phyloP scores from a whole-genome alignment of 1,140 invertebrate genomes.

The Panagrolaimus sp. region DNA sequence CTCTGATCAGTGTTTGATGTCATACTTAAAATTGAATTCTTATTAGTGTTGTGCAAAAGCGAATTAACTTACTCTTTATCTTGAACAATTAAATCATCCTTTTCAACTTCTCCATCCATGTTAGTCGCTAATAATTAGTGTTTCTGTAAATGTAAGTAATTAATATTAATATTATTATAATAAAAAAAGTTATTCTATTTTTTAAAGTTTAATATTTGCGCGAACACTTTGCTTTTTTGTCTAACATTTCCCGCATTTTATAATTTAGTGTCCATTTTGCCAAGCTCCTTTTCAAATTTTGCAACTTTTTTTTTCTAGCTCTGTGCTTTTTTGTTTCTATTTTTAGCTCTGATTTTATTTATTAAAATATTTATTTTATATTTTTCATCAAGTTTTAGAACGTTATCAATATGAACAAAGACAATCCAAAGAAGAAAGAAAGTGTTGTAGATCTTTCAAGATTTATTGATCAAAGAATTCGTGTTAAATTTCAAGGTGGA shows the following conservation, averaged over 20 bases:
- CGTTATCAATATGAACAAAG: neutral
- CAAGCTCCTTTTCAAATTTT: neutral
- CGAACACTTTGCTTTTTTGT: constrained; percentile 2
- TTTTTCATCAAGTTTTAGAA: neutral
- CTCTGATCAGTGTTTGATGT: constrained; percentile 59
- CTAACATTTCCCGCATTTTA: neutral
- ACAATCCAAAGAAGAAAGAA: constrained; percentile 88
- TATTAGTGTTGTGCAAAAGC: neutral
- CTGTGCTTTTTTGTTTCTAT: too few species aligned
- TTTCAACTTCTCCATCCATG: constrained; percentile 2
- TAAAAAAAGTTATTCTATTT: neutral
- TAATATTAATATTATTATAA: too few species aligned
- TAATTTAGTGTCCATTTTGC: neutral
- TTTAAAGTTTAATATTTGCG: neutral
- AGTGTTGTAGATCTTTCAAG: constrained; percentile 92
- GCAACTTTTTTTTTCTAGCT: neutral
- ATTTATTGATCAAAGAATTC: constrained; percentile 91
- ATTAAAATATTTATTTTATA: too few species aligned
- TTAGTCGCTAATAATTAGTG: neutral
- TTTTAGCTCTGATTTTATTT: too few species aligned
- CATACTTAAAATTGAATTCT: constrained; percentile 10
- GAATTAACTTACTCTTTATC: neutral
- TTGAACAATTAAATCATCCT: neutral
- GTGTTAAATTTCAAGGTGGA: constrained; percentile 96
- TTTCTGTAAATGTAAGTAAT: too few species aligned